Evolutionary conservation across 2,113 vertebrate genomes (phyloP), one percentile per base, ranked within the genome.

Genomic region (Nansenia antarctica): DNA sequence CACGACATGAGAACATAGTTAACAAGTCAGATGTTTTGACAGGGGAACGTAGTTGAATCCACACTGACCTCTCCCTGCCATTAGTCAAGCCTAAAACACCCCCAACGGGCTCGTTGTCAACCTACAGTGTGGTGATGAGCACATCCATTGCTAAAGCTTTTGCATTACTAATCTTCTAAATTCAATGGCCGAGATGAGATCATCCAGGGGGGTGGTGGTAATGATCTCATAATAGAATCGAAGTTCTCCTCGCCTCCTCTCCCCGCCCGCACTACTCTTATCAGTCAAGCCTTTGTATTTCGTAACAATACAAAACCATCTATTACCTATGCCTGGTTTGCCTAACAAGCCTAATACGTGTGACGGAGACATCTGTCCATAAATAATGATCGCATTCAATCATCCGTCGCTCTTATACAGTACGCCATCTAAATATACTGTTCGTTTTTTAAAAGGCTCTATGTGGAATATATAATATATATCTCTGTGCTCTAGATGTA

Each of bases 21-120:
- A 87, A 87, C 79, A 83, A 80, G 39, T 54, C 64, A 42, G 18
- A n/a, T n/a, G n/a, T n/a, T n/a, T n/a, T n/a, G n/a, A n/a, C n/a
- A n/a, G n/a, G n/a, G n/a, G n/a, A n/a, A n/a, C n/a, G n/a, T n/a
- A n/a, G n/a, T n/a, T n/a, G n/a, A n/a, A n/a, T n/a, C n/a, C 39
- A 42, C 39, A 42, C 39, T 42, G 39, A 42, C 39, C n/a, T 22
- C 20, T 49, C 45, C 18, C 72, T 67, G 73, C 69, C 68, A 83
- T 78, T 2, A 74, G 75, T 52, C 54, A 4, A 2, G 35, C 30
- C 73, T 69, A 45, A 72, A 84, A 75, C 27, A 45, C 59, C 7
- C 49, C 9, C 31, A 77, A 57, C 61, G 61, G 27, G 49, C 83
- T 81, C 39, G 65, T 81, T 39, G 65, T 74, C 68, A 76, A 45